Conservation (phyloP, 1,140 invertebrate genomes). For the Nasonia giraulti region DNA sequence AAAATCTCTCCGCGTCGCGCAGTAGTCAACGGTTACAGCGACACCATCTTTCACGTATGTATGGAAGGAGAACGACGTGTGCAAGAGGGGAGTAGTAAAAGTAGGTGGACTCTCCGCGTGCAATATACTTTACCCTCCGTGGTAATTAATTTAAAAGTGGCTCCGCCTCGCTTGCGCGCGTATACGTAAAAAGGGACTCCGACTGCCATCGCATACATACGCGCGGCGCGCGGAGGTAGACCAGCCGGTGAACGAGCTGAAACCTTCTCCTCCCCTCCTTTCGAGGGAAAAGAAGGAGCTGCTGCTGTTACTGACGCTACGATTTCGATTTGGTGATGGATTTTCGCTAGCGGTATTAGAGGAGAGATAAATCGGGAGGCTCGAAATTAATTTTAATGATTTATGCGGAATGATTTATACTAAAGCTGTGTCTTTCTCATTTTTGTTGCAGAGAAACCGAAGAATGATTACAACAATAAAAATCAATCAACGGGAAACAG, state of each 20-base stretch:
- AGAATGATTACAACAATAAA: constrained; percentile 92
- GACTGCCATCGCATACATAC: not conserved
- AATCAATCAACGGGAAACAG: constrained; percentile 88
- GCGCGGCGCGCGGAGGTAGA: not conserved
- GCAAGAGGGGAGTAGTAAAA: not conserved
- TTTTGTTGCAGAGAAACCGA: constrained; percentile 84
- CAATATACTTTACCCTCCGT: constrained; percentile 37
- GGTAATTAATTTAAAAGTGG: constrained; percentile 48
- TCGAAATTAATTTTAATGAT: constrained; percentile 23
- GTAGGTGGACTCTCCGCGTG: constrained; percentile 20
- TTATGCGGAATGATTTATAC: no score
- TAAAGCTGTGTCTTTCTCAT: constrained; percentile 26
- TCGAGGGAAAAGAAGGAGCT: constrained; percentile 15
- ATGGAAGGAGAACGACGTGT: not conserved
- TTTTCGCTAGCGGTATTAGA: not conserved
- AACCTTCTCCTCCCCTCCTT: not conserved
- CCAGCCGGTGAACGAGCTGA: constrained; percentile 20
- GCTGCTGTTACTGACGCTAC: constrained; percentile 20
- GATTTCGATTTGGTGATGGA: constrained; percentile 18
- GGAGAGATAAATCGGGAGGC: not conserved
- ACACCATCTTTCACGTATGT: not conserved
- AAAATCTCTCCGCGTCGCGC: not conserved
- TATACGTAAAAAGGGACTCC: not conserved
- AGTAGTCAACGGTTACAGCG: not conserved
- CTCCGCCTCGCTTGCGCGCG: not conserved